A percentile compares a stretch with the other conserved stretches of the same genome.
Conservation (phyloP, 1,140 invertebrate genomes). For the Globodera ellingtonae region DNA sequence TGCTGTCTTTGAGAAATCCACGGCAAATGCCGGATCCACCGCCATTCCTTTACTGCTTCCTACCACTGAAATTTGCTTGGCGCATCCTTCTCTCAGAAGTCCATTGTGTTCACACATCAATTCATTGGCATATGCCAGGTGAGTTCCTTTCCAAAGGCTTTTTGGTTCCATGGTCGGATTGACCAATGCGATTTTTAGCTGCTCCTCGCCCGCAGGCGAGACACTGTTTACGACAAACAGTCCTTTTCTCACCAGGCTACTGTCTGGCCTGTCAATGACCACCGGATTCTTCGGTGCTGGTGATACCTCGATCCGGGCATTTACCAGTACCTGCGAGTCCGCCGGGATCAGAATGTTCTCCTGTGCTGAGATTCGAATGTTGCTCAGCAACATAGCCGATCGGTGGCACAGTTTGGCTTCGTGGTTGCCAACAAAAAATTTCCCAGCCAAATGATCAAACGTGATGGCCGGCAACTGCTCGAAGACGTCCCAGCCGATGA, state of each 20-base stretch:
- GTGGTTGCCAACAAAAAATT: not conserved
- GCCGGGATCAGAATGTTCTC: not conserved
- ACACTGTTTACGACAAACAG: not conserved
- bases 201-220: not conserved
- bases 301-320: not conserved
- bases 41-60: not conserved
- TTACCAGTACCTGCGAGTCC: not conserved
- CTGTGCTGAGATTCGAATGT: not conserved
- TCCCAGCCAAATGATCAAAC: not conserved
- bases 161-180: constrained; percentile 11
- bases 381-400: not conserved
- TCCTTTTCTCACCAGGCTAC: not conserved
- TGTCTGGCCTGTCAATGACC: not conserved
- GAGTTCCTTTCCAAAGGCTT: not conserved
- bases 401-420: not conserved
- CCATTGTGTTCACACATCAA: not conserved
- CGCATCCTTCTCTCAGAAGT: not conserved
- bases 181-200: not conserved
- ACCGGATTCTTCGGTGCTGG: not conserved
- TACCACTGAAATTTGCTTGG: not conserved
- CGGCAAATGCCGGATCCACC: not conserved
- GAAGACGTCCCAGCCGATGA: constrained; percentile 1
- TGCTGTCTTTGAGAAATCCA: not conserved
- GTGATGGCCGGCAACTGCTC: not conserved
- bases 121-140: constrained; percentile 11